These are phyloP conservation scores for Microtus richardsoni DNA, from an alignment of 2,113 vertebrate species.

Conservation along the genomic window DNA sequence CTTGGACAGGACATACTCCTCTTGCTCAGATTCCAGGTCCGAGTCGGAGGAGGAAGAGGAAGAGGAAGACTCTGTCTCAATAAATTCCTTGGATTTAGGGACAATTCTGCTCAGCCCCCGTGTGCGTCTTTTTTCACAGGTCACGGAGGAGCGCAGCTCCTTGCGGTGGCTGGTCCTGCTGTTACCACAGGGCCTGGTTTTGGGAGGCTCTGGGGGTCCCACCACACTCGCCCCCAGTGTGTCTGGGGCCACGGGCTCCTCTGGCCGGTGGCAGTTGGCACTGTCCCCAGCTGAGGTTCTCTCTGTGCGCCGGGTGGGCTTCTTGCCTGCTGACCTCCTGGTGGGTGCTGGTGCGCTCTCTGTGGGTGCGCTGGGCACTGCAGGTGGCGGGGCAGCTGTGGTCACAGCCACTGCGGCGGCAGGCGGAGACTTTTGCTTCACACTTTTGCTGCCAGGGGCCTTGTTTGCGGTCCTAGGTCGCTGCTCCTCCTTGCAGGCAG, in stretches of 20 bases:
- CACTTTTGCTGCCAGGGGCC: conserved; percentile 86
- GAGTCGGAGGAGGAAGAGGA: conserved; percentile 90
- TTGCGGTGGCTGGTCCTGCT: conserved; percentile 82
- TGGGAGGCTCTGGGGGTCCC: conserved; percentile 84
- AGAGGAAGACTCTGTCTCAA: conserved; percentile 87
- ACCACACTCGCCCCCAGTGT: conserved; percentile 71
- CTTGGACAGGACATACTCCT: conserved; percentile 87
- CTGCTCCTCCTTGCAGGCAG: conserved; percentile 86
- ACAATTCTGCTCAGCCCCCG: conserved; percentile 82
- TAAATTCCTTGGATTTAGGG: conserved; percentile 87
- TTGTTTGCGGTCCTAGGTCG: conserved; percentile 87
- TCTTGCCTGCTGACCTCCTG: conserved; percentile 83
- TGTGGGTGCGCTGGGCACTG: rapidly evolving
- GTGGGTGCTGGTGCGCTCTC: conserved; percentile 72
- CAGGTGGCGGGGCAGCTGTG: not conserved
- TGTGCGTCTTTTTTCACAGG: conserved; percentile 85
- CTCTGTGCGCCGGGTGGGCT: conserved; percentile 82
- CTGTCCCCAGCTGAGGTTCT: conserved; percentile 80
- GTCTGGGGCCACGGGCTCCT: conserved; percentile 79
- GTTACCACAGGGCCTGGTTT: conserved; percentile 55
- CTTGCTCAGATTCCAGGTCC: conserved; percentile 89
- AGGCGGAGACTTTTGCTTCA: conserved; percentile 88
- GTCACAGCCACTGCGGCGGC: conserved; percentile 74
- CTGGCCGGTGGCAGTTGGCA: conserved; percentile 74
- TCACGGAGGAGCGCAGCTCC: conserved; percentile 70